Base-by-base conservation (phyloP, 92 coral and sea anemone genomes). In the Galaxea fascicularis region DNA sequence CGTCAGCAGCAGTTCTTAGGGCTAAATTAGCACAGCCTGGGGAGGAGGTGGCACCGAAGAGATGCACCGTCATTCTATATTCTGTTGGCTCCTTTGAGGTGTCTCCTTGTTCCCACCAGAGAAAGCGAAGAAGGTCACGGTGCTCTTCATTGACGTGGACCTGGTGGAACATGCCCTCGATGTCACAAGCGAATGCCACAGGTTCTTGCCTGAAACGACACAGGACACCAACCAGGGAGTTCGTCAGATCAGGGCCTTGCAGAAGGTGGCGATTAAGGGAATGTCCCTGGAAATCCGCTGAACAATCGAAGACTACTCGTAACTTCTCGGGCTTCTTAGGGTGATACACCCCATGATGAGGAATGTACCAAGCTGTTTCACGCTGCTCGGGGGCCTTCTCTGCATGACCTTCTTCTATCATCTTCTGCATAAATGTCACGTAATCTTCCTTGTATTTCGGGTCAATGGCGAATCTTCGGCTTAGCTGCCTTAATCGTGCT, bases 271-370 rank as follows among this genome's bases (percentile, higher is more conserved):
- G 82, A 28, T 85, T 85, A 17, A 85, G 78, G 24, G 77, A 76
- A 68, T 76, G 84, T 24, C 89, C 89, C 25, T 64, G 54, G 64
- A 35, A 76, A 46, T 74, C 74, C 4, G 82, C 83, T 11, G 69
- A 74, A 28, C 82, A 74, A 63, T 85, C 76, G n/a, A 85, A 85
- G 4, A 82, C 87, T 15, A 82, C 87, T n/a, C 79, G 54, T 29
- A 82, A 41, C 64, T 82, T 82, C 20, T 60, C 86, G 9, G 78
- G 86, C n/a, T 71, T 82, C 71, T 82, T 82, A 28, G 79, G 62
- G 26, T 82, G 86, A 64, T 79, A 86, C 13, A 90, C 90, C 11
- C 93, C 90, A 74, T 86, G 90, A 65, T 90, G 88, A n/a, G 90
- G 90, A 17, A 90, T 75, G 65, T 86, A 90, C 93, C 90, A 86